phyloP scores from a whole-genome alignment of 2,888 invertebrate genomes.

The Pantelozetes paolii region DNA sequence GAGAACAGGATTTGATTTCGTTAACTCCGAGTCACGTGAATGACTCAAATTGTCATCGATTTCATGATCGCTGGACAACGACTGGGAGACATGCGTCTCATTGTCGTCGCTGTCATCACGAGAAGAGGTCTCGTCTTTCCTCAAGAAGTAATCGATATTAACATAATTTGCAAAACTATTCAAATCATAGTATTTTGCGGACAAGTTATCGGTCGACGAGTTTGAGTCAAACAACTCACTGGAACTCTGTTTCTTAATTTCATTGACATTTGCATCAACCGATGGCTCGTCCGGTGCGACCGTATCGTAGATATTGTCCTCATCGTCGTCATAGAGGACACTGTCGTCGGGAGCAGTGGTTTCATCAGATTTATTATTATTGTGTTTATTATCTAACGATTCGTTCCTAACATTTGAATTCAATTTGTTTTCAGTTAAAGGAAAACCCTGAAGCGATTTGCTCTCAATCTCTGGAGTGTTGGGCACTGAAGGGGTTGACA shows the following conservation, averaged over 20 bases:
- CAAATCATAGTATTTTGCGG: conserved; percentile 22
- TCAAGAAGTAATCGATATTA: conserved; percentile 83
- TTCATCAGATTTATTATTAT: neutral
- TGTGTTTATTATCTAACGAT: neutral
- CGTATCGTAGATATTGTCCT: conserved; percentile 56
- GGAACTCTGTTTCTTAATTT: neutral
- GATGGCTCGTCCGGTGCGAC: conserved; percentile 57
- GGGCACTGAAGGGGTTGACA: conserved; percentile 1
- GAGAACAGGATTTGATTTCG: neutral
- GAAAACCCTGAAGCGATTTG: neutral
- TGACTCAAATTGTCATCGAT: conserved; percentile 40
- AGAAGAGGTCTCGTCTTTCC: conserved; percentile 43
- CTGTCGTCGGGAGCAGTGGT: no score
- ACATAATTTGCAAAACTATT: conserved; percentile 62
- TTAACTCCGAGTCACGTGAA: conserved; percentile 32
- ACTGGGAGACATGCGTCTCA: conserved; percentile 45
- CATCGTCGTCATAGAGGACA: conserved; percentile 39
- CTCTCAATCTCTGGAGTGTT: neutral
- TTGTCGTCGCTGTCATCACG: conserved; percentile 44
- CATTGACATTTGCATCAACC: neutral
- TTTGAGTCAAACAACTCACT: neutral
- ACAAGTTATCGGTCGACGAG: conserved; percentile 4
- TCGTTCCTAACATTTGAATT: neutral
- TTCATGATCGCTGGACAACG: conserved; percentile 47
- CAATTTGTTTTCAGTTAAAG: conserved; percentile 3